Evolutionary conservation across 1,140 invertebrate genomes (phyloP).

Genomic region (Penaeus chinensis): DNA sequence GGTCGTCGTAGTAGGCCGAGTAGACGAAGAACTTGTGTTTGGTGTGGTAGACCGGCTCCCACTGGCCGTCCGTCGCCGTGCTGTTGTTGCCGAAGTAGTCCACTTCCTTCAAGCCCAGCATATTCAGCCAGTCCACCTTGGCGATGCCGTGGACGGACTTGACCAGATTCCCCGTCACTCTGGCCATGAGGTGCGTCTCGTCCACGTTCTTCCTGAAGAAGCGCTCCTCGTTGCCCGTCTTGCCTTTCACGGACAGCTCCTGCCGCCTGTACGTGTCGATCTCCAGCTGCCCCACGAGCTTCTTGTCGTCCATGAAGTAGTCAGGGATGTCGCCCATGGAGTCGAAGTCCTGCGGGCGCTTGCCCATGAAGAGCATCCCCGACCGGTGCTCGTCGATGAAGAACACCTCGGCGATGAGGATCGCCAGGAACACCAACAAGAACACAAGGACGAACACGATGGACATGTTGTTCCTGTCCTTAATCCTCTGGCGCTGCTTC

Average conservation of each 20-base stretch:
- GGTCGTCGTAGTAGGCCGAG: constrained; percentile 84
- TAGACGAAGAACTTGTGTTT: constrained; percentile 87
- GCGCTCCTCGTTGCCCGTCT: constrained; percentile 56
- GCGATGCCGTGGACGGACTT: constrained; percentile 55
- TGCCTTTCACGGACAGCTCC: constrained; percentile 61
- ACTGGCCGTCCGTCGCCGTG: constrained; percentile 65
- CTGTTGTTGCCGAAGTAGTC: constrained; percentile 57
- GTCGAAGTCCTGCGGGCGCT: constrained; percentile 41
- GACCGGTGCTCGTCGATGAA: constrained; percentile 73
- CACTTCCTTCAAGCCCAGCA: constrained; percentile 49
- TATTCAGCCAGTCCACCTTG: constrained; percentile 55
- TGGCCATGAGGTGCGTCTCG: constrained; percentile 60
- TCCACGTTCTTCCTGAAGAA: constrained; percentile 63
- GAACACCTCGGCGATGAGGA: constrained; percentile 85
- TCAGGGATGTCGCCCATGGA: constrained; percentile 57
- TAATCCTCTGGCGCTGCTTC: constrained; percentile 62
- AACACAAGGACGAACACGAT: constrained; percentile 90
- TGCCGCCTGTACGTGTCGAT: constrained; percentile 60
- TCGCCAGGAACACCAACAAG: constrained; percentile 86
- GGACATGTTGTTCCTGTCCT: constrained; percentile 82
- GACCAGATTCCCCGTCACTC: constrained; percentile 57
- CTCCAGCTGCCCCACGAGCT: constrained; percentile 63
- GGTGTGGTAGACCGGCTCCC: constrained; percentile 68
- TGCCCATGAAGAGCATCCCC: constrained; percentile 54
- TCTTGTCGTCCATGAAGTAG: constrained; percentile 60